Percentiles rank a stretch among this genome's conserved stretches.
These are phyloP conservation scores for Myoxocephalus aenaeus DNA, from an alignment of 2,797 vertebrate genomes.

Conservation along the genomic window DNA sequence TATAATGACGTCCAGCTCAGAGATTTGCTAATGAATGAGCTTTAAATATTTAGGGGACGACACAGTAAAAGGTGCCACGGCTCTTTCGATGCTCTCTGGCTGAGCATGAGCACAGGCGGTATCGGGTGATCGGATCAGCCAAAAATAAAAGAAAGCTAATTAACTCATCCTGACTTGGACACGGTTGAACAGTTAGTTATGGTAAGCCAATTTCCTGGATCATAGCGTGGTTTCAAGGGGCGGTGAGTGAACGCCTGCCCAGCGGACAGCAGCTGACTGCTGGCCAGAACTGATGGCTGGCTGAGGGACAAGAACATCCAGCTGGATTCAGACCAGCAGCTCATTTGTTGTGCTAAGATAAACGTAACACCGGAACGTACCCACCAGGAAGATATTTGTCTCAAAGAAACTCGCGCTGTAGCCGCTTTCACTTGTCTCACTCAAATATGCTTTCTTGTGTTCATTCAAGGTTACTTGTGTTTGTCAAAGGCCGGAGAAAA, in stretches of 20 bases:
- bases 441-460: neutral
- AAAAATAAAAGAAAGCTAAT: conserved; percentile 77
- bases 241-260: conserved; percentile 21
- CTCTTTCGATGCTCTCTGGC: conserved; percentile 62
- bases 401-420: conserved; percentile 35
- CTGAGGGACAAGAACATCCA: conserved; percentile 22
- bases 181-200: conserved; percentile 51
- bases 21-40: conserved; percentile 73
- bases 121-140: conserved; percentile 72
- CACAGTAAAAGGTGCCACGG: conserved; percentile 68
- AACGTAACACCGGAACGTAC: conserved; percentile 17
- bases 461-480: conserved; percentile 1
- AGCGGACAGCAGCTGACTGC: neutral
- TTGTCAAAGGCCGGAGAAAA: neutral
- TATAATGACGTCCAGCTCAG: conserved; percentile 66
- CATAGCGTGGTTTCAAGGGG: conserved; percentile 32
- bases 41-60: conserved; percentile 77
- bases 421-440: conserved; percentile 41
- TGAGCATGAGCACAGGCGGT: conserved; percentile 43
- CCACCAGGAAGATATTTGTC: conserved; percentile 1
- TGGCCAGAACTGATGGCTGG: conserved; percentile 5
- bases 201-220: conserved; percentile 63
- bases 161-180: conserved; percentile 63
- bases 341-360: conserved; percentile 34
- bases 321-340: conserved; percentile 53